Conservation (phyloP, 2,113 vertebrate genomes). For the Chrysochloris asiatica region DNA sequence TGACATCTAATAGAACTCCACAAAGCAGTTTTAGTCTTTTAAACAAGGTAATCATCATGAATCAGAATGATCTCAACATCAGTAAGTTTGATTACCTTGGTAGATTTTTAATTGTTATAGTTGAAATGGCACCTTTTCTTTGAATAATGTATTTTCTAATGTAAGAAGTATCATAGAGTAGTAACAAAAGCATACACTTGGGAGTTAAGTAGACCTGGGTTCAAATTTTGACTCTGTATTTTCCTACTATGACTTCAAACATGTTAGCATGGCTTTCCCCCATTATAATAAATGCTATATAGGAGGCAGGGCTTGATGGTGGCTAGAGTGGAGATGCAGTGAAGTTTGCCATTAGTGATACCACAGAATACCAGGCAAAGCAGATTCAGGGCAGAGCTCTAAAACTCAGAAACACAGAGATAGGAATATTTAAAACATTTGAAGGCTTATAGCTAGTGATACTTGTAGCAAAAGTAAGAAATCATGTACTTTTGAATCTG, state of each 20-base stretch:
- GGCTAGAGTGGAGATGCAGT: no score
- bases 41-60: background rate
- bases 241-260: background rate
- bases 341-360: no score
- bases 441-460: no score
- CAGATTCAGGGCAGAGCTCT: no score
- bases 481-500: no score
- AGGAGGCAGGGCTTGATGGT: no score
- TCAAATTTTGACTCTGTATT: background rate
- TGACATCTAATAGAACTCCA: background rate
- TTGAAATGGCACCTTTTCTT: background rate
- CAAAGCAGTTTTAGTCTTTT: background rate
- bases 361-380: no score
- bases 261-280: background rate
- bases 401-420: no score
- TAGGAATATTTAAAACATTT: no score
- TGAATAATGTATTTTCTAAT: background rate
- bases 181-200: background rate
- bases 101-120: background rate
- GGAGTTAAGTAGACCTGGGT: accelerated
- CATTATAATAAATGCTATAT: background rate
- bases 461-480: no score
- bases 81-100: background rate
- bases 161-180: background rate
- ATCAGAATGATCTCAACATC: background rate